Percentiles rank a stretch among this genome's conserved stretches.
These are phyloP conservation scores for Hafferia zeledoni DNA, from an alignment of 2,797 vertebrate species.

Conservation along the genomic window DNA sequence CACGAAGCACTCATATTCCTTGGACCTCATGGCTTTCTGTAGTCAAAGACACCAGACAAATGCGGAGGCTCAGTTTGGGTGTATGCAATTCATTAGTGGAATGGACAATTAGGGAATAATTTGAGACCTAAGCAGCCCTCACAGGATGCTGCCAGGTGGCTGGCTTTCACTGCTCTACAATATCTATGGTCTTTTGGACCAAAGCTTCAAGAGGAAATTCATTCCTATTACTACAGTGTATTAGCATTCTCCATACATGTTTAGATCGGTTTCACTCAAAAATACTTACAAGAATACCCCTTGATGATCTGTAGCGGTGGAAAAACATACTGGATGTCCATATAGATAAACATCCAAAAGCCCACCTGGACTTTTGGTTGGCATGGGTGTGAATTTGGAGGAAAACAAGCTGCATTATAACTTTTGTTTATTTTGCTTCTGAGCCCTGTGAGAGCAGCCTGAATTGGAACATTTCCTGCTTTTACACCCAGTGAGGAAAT, in stretches of 20 bases:
- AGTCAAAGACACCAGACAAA: conserved; percentile 41
- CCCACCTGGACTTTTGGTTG: background rate
- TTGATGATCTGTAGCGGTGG: background rate
- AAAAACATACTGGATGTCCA: background rate
- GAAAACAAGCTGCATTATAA: background rate
- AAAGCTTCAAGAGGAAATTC: background rate
- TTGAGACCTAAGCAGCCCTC: background rate
- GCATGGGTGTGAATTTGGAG: background rate
- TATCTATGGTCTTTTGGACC: background rate
- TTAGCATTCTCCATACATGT: background rate
- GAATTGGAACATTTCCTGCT: background rate
- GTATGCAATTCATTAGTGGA: background rate
- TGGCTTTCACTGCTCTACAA: background rate
- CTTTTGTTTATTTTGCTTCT: background rate
- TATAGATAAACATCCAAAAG: background rate
- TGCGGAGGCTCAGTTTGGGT: background rate
- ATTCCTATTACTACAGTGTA: background rate
- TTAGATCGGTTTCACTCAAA: background rate
- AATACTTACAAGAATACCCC: background rate
- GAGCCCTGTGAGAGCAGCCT: background rate
- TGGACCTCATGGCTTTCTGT: conserved; percentile 88
- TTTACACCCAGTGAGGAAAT: background rate
- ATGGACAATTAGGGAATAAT: background rate
- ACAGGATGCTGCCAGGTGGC: background rate
- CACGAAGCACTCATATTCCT: conserved; percentile 90